Conservation (phyloP, 2,797 vertebrate genomes). For the Morus bassanus region DNA sequence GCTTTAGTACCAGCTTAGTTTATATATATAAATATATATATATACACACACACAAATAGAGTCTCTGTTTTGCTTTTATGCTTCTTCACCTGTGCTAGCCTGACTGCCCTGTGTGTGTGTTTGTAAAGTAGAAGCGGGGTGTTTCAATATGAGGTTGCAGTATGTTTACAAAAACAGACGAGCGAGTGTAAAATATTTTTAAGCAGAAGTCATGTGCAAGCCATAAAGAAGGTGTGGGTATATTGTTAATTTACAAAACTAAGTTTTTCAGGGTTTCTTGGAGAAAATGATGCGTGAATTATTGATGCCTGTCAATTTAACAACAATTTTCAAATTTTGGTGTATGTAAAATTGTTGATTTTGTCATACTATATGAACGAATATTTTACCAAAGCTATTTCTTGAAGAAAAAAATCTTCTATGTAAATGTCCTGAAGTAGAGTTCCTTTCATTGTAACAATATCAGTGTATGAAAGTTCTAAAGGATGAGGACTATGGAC, state of each 20-base stretch:
- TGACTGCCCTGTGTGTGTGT: not conserved
- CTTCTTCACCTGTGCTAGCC: not conserved
- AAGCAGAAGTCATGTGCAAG: not conserved
- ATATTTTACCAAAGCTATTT: not conserved
- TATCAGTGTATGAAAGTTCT: not conserved
- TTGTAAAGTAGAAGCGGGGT: not conserved
- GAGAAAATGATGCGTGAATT: conserved; percentile 5
- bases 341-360: not conserved
- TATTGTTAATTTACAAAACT: conserved; percentile 33
- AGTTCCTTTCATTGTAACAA: not conserved
- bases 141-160: not conserved
- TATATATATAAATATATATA: not conserved
- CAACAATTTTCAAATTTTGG: not conserved
- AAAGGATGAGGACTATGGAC: not conserved
- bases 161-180: not conserved
- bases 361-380: not conserved
- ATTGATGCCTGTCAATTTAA: not conserved
- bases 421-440: not conserved
- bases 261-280: conserved; percentile 6
- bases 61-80: not conserved
- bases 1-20: not conserved
- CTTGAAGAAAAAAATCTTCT: not conserved
- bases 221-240: not conserved
- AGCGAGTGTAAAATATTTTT: not conserved
- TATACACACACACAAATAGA: not conserved